Conservation (phyloP, 2,888 invertebrate genomes). For the Andrena marginata region DNA sequence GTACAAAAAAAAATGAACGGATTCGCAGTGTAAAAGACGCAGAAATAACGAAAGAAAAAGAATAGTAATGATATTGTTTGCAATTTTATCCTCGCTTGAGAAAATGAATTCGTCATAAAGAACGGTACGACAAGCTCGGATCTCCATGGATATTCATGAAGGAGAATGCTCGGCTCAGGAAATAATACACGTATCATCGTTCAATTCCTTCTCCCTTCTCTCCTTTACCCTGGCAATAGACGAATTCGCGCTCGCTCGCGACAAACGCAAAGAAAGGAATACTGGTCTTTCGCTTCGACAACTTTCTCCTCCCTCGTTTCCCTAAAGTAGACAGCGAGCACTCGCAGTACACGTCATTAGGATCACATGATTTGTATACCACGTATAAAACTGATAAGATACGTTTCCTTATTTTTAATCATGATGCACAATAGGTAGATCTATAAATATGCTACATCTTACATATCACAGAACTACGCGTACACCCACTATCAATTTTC, state of each 20-base stretch:
- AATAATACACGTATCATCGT: conserved; percentile 40
- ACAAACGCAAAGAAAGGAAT: conserved; percentile 49
- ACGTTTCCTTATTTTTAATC: conserved; percentile 78
- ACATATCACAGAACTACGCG: conserved; percentile 86
- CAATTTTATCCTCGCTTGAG: conserved; percentile 4
- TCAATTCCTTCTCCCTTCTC: conserved; percentile 7
- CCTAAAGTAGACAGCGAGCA: conserved; percentile 58
- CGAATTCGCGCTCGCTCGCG: conserved; percentile 30
- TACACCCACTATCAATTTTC: conserved; percentile 81
- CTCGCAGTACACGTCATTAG: conserved; percentile 72
- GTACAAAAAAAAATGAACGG: conserved; percentile 40
- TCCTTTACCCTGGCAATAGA: conserved; percentile 26
- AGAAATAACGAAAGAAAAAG: background rate
- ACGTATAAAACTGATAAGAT: conserved; percentile 80
- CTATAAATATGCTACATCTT: conserved; percentile 84
- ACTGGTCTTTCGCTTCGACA: conserved; percentile 55
- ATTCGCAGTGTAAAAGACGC: conserved; percentile 14
- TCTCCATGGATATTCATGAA: conserved; percentile 22
- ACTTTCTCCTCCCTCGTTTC: conserved; percentile 34
- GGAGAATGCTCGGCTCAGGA: conserved; percentile 28
- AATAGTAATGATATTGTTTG: conserved; percentile 1
- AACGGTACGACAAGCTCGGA: conserved; percentile 24
- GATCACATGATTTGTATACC: conserved; percentile 80
- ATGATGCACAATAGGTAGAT: conserved; percentile 81
- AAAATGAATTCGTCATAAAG: conserved; percentile 33